Base-by-base conservation (phyloP, 2,888 invertebrate species). In the Drosophila affinis region DNA sequence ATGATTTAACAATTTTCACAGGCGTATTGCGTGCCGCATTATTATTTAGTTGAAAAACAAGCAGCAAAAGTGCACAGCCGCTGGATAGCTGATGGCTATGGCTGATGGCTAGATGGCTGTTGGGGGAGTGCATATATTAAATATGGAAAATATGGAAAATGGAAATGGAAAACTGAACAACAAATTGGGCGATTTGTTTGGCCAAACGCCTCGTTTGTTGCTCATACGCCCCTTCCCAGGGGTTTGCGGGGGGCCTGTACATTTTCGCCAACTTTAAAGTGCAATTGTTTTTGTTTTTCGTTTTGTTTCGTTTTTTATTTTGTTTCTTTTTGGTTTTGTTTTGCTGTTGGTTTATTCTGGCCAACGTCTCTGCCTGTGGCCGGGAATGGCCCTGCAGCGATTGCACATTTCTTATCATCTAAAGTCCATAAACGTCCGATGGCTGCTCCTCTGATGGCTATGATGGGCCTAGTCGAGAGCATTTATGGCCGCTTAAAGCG, bases 381-480 rank as follows among this genome's bases (percentile, higher is more conserved):
- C 45, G 62, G 55, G 34, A 24, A 17, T 77, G 69, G 73, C 47
- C 77, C 61, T 60, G 62, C 62, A 62, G 76, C 10, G 54, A 46
- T 51, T 62, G 56, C 47, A 67, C 72, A 83, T 88, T 78, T 87
- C 81, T 83, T 87, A 88, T 84, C 88, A 83, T 83, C 81, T 83
- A 83, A 83, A 81, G 84, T 47, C 68, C 83, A 88, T 88, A 83
- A 79, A 71, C 67, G 80, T 57, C 71, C 63, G 67, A 63, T 68
- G 74, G 70, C 39, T n/a, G 39, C 39, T n/a, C 39, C 39, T n/a
- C 39, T 39, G 39, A 39, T 39, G 39, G 39, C 39, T 39, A 67
- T 63, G 69, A 63, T 70, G 74, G 70, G 84, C 64, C 80, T 82
- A 57, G 58, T 27, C 54, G 58, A 63, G 51, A 54, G 58, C 86